phyloP scores from a whole-genome alignment of 2,113 vertebrate species.

The Eulemur macaco region DNA sequence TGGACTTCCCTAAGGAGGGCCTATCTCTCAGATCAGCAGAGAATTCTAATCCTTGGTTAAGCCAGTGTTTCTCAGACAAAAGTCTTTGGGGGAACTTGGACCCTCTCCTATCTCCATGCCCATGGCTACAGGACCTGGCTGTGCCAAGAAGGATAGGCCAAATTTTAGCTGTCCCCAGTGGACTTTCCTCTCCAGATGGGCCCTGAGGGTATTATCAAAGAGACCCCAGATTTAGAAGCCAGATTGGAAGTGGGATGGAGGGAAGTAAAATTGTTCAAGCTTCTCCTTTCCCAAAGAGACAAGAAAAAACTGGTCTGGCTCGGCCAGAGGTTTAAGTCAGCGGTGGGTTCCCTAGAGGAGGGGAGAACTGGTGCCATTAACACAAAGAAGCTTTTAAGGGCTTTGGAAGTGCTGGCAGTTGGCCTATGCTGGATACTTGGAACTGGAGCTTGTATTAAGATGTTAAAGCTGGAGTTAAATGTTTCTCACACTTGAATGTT shows the following conservation, averaged over 20 bases:
- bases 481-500: background rate
- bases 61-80: background rate
- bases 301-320: background rate
- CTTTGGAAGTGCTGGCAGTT: background rate
- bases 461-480: background rate
- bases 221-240: background rate
- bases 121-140: background rate
- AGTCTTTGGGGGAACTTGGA: background rate
- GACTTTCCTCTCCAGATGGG: background rate
- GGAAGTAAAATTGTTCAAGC: background rate
- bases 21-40: background rate
- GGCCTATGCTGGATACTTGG: background rate
- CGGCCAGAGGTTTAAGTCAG: background rate
- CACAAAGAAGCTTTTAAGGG: background rate
- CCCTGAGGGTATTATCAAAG: background rate
- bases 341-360: background rate
- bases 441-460: background rate
- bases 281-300: background rate
- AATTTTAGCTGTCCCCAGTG: background rate
- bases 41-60: background rate
- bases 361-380: background rate
- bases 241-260: background rate
- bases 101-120: background rate
- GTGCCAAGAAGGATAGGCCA: background rate
- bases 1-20: background rate